phyloP scores from a whole-genome alignment of 1,140 invertebrate genomes.

The Drosophila arizonae region DNA sequence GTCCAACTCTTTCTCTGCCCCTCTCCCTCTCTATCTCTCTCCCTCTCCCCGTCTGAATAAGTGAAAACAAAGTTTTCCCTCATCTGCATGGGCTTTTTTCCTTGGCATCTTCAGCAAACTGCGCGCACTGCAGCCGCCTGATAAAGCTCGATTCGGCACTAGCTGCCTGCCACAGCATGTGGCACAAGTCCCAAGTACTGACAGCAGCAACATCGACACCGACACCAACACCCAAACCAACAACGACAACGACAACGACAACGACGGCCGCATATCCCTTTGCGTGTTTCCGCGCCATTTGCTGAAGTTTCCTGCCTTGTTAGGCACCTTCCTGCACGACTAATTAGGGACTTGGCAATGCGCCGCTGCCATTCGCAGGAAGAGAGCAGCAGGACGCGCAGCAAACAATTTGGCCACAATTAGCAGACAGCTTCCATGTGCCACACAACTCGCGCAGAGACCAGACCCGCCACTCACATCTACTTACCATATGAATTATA shows the following conservation, averaged over 20 bases:
- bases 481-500: no score
- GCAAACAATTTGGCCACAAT: slow-evolving; percentile 50
- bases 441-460: not conserved
- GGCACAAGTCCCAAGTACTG: slow-evolving; percentile 3
- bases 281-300: slow-evolving; percentile 61
- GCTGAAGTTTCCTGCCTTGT: slow-evolving; percentile 57
- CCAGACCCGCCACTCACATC: no score
- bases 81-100: slow-evolving; percentile 32
- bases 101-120: slow-evolving; percentile 15
- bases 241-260: not conserved
- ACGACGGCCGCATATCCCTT: slow-evolving; percentile 29
- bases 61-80: slow-evolving; percentile 49
- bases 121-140: slow-evolving; percentile 30
- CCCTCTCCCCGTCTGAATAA: not conserved
- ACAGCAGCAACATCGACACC: not conserved
- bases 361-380: slow-evolving; percentile 16
- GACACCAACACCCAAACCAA: slow-evolving; percentile 5
- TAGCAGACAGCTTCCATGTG: slow-evolving; percentile 21
- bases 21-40: not conserved
- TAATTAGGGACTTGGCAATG: slow-evolving; percentile 47
- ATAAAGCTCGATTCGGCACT: slow-evolving; percentile 37
- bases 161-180: slow-evolving; percentile 39
- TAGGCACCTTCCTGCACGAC: slow-evolving; percentile 62
- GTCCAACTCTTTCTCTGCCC: not conserved
- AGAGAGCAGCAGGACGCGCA: slow-evolving; percentile 28